Evolutionary conservation across 2,888 invertebrate species (phyloP), one percentile per base, ranked within the genome.

Genomic region (Latheticus oryzae): DNA sequence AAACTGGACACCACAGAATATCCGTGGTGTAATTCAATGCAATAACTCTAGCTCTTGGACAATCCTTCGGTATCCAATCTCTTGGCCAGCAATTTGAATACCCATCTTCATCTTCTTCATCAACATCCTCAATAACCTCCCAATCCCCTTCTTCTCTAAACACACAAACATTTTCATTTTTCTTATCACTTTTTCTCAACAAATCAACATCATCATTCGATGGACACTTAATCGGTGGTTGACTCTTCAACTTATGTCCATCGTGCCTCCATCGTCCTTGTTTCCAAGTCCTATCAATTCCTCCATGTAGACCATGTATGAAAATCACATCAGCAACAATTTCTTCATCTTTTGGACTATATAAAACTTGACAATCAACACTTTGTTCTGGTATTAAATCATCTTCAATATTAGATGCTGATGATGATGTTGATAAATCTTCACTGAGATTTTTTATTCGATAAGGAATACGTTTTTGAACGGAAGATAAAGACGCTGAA

Each of bases 11-110:
- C 90, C 91, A 91, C 12, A 90, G 78, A 0, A 88, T 87, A 67
- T 90, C 89, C 1, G 93, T 91, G 0, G 91, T 89, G 71, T 93
- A 94, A 71, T 92, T 92, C 0, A 95, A 79, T 1, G 90, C 90
- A 13, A 95, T 84, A 0, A 95, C 85, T 30, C 95, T 82, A 0
- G 89, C 86, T 0, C 87, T 85, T 0, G 90, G 89, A 69, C 88
- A 88, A 73, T 95, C 94, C 24, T 84, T 73, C 0, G 89, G 87
- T 13, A 95, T 76, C 95, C 95, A 95, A 74, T 95, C 93, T 57
- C 85, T 82, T 0, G 94, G 94, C 93, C 93, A 94, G 71, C 93
- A 93, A 5, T 78, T 75, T 0, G 87, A 86, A 68, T 85, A 87
- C 43, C 58, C 56, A 13, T 58, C 58, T 16, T 38, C 60, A 1